Evolutionary conservation across 2,888 invertebrate genomes (phyloP).

Genomic region (Hemaris fuciformis): DNA sequence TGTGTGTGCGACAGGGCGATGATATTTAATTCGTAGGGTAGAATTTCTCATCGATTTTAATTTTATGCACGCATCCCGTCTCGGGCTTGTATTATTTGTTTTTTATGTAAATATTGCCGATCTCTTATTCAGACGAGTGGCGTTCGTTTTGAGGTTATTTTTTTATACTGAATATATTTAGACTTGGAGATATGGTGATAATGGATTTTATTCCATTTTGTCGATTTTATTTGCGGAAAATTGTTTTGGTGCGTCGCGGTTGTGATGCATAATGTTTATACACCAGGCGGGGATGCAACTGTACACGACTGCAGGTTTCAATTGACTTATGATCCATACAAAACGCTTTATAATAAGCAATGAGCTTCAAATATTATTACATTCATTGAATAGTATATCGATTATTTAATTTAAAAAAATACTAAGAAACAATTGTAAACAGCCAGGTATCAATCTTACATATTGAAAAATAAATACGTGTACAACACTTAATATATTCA

Average conservation of each 20-base stretch:
- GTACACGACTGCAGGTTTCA: not conserved
- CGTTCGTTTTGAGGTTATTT: constrained; percentile 65
- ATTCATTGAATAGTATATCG: no score
- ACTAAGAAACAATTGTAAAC: no score
- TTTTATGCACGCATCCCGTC: constrained; percentile 80
- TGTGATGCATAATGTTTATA: not conserved
- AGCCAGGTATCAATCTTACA: no score
- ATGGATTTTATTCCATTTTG: constrained; percentile 36
- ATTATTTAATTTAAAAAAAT: no score
- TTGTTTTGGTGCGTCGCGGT: not conserved
- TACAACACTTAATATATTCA: not conserved
- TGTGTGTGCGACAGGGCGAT: constrained; percentile 69
- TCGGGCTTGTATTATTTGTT: constrained; percentile 74
- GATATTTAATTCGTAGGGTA: constrained; percentile 81
- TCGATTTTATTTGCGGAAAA: not conserved
- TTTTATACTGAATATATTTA: constrained; percentile 53
- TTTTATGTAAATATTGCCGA: constrained; percentile 79
- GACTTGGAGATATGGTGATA: constrained; percentile 60
- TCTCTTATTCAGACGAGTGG: constrained; percentile 71
- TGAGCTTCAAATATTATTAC: no score
- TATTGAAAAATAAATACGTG: not conserved
- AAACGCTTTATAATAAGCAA: no score
- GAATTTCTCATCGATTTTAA: constrained; percentile 80
- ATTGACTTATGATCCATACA: no score
- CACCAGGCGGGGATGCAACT: not conserved